Evolutionary conservation across 2,113 vertebrate genomes (phyloP), one percentile per base, ranked within the genome.

Genomic region (Mugil cephalus): DNA sequence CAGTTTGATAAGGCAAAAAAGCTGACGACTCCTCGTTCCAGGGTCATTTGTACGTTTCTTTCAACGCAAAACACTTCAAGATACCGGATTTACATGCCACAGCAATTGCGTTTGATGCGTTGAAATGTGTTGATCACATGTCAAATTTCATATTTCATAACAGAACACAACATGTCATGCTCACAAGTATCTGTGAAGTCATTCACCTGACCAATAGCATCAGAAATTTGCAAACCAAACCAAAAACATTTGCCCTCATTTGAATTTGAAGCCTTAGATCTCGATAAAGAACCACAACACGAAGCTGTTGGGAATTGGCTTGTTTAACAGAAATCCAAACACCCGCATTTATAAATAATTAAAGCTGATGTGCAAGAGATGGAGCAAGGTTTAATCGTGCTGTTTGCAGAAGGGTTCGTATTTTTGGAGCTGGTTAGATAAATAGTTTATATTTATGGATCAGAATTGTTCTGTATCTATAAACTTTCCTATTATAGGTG

Each of bases 111-210:
- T 15, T 45, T 45, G 40, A 3, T 42, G 12, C 13, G 40, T 4
- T 18, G 1, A 73, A 11, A 38, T 18, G 54, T 67, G 14, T 45
- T 59, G 1, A 10, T 52, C 17, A 8, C 24, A 39, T 38, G 50
- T 47, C 24, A 24, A 6, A 21, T 43, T n/a, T n/a, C n/a, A n/a
- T 18, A 51, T 83, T 66, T 79, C 14, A 1, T 62, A 61, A 79
- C 36, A 38, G 53, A 54, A 13, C 36, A 30, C 10, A 60, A 61
- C 24, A 47, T 35, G 54, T 74, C 60, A 52, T 56, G 82, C 46
- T 63, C 4, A 62, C 66, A 72, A 54, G 39, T 79, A 63, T 56
- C 76, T 34, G 11, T 36, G 35, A 67, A 79, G 30, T 14, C 62
- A 17, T 11, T 10, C 6, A 53, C 0, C 46, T 51, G 30, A 56